phyloP scores from a whole-genome alignment of 2,113 vertebrate genomes.

The Parus major region DNA sequence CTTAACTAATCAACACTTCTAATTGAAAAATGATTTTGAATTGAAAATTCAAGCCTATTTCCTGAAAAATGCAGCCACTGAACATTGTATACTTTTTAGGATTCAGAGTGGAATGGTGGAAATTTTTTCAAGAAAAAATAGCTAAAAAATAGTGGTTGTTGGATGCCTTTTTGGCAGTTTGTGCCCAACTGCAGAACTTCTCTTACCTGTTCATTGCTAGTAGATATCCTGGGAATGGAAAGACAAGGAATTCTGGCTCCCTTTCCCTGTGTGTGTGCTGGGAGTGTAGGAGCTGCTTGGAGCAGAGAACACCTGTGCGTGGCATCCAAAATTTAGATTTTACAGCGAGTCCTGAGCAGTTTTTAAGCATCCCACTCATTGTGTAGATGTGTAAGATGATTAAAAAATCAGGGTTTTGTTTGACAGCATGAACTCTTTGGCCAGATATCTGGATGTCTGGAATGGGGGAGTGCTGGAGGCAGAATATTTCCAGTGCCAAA shows the following conservation, averaged over 20 bases:
- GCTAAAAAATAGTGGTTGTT: background rate
- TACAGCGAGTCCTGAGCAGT: background rate
- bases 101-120: background rate
- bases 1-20: background rate
- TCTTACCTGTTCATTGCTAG: background rate
- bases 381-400: background rate
- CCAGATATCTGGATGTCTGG: background rate
- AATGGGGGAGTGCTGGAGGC: background rate
- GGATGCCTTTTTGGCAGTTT: background rate
- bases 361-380: background rate
- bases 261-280: fast-evolving
- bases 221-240: background rate
- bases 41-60: background rate
- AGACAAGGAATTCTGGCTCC: background rate
- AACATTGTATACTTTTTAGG: background rate
- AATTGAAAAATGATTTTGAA: background rate
- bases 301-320: background rate
- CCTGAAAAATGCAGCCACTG: background rate
- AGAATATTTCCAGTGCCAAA: background rate
- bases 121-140: background rate
- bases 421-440: background rate
- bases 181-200: background rate
- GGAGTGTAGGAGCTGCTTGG: background rate
- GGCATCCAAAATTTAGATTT: background rate
- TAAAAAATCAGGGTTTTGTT: background rate